Conservation (phyloP, 2,797 vertebrate genomes). For the Labeo calbasu region DNA sequence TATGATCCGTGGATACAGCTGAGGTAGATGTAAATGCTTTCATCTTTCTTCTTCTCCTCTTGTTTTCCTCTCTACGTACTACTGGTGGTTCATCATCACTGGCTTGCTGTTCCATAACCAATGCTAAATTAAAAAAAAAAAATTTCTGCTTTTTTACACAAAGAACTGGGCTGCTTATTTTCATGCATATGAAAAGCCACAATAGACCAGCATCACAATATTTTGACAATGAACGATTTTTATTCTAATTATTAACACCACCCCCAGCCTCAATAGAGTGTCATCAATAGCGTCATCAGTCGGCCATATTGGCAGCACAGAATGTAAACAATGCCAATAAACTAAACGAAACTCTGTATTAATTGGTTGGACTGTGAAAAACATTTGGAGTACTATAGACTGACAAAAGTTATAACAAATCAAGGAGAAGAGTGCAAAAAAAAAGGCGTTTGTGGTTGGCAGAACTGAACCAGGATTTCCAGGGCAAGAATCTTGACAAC, state of each 20-base stretch:
- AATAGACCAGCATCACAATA: not conserved
- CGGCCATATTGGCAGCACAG: too few species aligned
- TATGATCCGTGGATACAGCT: slow-evolving; percentile 84
- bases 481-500: too few species aligned
- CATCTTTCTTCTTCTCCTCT: slow-evolving; percentile 88
- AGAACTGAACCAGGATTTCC: too few species aligned
- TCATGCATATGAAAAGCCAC: not conserved
- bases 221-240: not conserved
- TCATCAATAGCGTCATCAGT: too few species aligned
- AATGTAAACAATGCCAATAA: too few species aligned
- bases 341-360: too few species aligned
- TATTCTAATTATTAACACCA: not conserved
- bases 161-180: not conserved
- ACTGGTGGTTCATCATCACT: slow-evolving; percentile 81
- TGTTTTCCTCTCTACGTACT: slow-evolving; percentile 84
- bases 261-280: not conserved
- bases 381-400: too few species aligned
- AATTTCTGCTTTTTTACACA: not conserved
- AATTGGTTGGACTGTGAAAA: too few species aligned
- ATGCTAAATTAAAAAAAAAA: slow-evolving; percentile 27
- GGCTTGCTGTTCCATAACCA: slow-evolving; percentile 87
- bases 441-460: too few species aligned
- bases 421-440: too few species aligned
- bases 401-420: too few species aligned
- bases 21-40: slow-evolving; percentile 82